Evolutionary conservation across 2,113 vertebrate genomes (phyloP), one percentile per base, ranked within the genome.

Genomic region (Pithys albifrons): DNA sequence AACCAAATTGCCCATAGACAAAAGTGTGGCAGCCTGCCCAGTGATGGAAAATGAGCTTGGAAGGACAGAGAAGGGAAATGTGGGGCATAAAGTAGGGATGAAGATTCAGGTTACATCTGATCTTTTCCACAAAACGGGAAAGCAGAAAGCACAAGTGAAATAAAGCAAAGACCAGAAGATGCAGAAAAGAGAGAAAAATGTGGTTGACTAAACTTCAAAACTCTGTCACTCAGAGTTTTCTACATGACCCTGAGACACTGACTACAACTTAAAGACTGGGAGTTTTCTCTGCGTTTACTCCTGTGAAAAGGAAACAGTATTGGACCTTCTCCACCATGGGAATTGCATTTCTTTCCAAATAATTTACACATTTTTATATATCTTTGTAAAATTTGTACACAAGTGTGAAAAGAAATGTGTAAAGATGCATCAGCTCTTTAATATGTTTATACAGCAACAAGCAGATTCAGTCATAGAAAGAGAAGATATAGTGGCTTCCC

Each of bases 1-100:
- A 83, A 88, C 64, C 75, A 80, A 90, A 65, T 7, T 19, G 67
- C n/a, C 37, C 2, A 0, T 0, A 10, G 29, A 37, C 3, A 3
- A 28, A 25, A 2, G 3, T 2, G 0, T 2, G 1, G 11, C 83
- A 29, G 17, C 8, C 52, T 19, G 19, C 1, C 3, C 54, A 17
- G 33, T 15, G 49, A 17, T 5, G 31, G 7, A 24, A 33, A 66
- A 65, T 12, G 54, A 71, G 37, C 19, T 25, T n/a, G 28, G 23
- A 76, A 78, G 17, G 48, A 14, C 55, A 88, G n/a, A 33, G 35
- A 22, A 54, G 14, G 27, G 27, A 31, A 27, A 70, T 19, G 3
- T 12, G 31, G 43, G 14, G 23, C 10, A 28, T 12, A 28, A 62
- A 69, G 25, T 2, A 55, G 31, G 29, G 27, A 41, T 43, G 14